A percentile compares a stretch with the other conserved stretches of the same genome.
Conservation (phyloP, 2,113 vertebrate genomes). For the Crotophaga sulcirostris region DNA sequence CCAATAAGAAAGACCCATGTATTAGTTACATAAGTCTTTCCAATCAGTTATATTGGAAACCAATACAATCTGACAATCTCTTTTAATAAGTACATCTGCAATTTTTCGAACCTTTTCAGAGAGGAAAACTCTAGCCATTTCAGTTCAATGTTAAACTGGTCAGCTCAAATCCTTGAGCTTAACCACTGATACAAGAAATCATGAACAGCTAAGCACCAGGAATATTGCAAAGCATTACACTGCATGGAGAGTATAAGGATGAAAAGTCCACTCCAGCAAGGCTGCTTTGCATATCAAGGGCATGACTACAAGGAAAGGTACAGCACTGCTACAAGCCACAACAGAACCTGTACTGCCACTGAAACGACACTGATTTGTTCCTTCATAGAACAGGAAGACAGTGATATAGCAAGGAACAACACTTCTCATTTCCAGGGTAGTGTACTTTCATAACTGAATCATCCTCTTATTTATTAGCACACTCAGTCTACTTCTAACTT, state of each 20-base stretch:
- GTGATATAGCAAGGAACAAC: background rate
- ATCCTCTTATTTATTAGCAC: background rate
- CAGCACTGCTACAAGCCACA: background rate
- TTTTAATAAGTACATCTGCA: background rate
- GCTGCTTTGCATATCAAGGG: background rate
- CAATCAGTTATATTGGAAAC: background rate
- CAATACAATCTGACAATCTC: background rate
- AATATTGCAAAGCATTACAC: background rate
- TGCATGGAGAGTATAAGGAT: background rate
- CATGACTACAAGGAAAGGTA: background rate
- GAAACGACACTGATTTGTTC: background rate
- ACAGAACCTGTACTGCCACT: background rate
- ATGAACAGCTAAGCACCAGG: background rate
- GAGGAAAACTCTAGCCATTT: background rate
- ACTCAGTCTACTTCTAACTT: background rate
- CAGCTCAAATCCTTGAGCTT: background rate
- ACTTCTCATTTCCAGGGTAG: background rate
- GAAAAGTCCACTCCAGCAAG: background rate
- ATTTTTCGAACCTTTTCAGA: background rate
- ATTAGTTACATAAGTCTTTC: background rate
- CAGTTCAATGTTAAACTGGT: background rate
- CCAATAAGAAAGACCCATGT: background rate
- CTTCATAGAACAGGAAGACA: background rate
- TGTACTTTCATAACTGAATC: background rate
- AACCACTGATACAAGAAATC: background rate